Evolutionary conservation across 1,140 invertebrate genomes (phyloP), one percentile per base, ranked within the genome.

Genomic region (Dinothrombium tinctorium): DNA sequence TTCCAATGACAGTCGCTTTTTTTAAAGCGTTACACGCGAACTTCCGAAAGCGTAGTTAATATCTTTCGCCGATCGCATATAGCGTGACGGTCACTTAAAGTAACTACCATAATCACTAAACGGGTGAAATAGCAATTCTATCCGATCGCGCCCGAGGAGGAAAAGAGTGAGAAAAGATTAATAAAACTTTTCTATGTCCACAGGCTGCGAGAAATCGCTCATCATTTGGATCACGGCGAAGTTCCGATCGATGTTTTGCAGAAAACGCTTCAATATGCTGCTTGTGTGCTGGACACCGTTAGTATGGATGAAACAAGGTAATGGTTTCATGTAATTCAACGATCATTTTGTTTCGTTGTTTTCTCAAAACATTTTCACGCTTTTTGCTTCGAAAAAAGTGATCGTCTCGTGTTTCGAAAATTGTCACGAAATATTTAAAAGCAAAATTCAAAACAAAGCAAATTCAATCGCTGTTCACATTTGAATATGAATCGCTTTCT

Each of bases 281-380:
- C 77, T 11, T 71, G 71, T 53, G 79, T 84, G 7, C 65, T 86
- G 37, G 80, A 86, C 65, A 74, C 76, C 11, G 76, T 83, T 37
- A 82, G 77, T 59, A 72, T 78, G 54, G 78, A 84, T 59, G 79
- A 84, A 57, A 76, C 76, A 54, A 81, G 79, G 78, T 81, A 71
- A 66, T 73, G 52, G 28, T 26, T 21, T 42, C n/a, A n/a, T 17
- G 7, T 8, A 28, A 28, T 8, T 8, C n/a, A 28, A 28, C 26
- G n/a, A 8, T 28, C n/a, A 28, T n/a, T 28, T 8, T 8, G 7
- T 28, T 8, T n/a, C 7, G 7, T 28, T 28, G 26, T 7, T 8
- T 28, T 32, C 12, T 32, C 29, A 12, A 32, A 6, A 14, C 12
- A 32, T 32, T 17, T 5, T 32, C 29, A 32, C 17, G 5, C n/a